Conservation (phyloP, 2,797 vertebrate species). For the Enteromius afrohamiltoni region DNA sequence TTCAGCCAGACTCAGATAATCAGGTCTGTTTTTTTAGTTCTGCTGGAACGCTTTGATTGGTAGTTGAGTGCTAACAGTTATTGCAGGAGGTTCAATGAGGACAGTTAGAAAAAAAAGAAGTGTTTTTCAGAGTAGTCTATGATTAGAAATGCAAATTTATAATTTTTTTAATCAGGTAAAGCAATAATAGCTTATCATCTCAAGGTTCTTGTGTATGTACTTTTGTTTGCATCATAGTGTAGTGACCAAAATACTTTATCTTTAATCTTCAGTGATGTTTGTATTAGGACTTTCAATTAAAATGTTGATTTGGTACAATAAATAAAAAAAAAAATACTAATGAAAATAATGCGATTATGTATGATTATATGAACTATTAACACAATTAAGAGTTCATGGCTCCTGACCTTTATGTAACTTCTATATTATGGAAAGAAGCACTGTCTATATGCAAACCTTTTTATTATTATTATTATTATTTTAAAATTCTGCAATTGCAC, state of each 20-base stretch:
- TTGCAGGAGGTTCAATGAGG: conserved; percentile 52
- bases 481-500: neutral
- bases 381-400: neutral
- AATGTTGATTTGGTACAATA: neutral
- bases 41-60: conserved; percentile 7
- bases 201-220: neutral
- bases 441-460: neutral
- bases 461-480: too few species aligned
- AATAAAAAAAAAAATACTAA: neutral
- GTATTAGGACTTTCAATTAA: neutral
- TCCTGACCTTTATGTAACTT: neutral
- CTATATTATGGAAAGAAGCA: neutral
- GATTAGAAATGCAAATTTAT: neutral
- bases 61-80: conserved; percentile 10
- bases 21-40: conserved; percentile 34
- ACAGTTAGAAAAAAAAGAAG: conserved; percentile 6
- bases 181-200: neutral
- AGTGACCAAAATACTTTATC: neutral
- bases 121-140: conserved; percentile 30
- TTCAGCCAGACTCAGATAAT: conserved; percentile 34
- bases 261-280: neutral
- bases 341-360: neutral
- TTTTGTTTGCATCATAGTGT: neutral
- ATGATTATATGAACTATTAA: neutral
- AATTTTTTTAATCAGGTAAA: neutral